Evolutionary conservation across 2,113 vertebrate species (phyloP).

Genomic region (Tamias sibiricus): DNA sequence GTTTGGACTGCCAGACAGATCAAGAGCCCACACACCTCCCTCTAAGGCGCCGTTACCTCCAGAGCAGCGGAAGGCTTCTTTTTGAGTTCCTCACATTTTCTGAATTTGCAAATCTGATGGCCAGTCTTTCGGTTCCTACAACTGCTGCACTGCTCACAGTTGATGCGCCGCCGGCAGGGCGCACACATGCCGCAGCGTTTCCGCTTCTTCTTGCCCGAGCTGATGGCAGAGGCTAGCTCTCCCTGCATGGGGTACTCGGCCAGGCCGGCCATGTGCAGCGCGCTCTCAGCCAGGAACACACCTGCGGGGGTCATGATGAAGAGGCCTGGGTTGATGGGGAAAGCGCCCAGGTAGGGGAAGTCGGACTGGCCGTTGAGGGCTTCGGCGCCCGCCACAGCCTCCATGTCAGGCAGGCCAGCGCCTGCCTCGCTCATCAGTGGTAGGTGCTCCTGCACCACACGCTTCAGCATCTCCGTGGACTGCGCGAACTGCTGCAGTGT

Average conservation of each 20-base stretch:
- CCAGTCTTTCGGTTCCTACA: slow-evolving; percentile 99
- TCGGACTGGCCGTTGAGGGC: slow-evolving; percentile 95
- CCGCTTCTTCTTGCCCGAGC: slow-evolving; percentile 99
- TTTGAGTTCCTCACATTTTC: slow-evolving; percentile 99
- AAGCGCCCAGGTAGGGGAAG: slow-evolving; percentile 98
- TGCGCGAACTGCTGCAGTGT: slow-evolving; percentile 98
- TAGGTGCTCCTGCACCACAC: slow-evolving; percentile 98
- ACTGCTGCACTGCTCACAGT: slow-evolving; percentile 99
- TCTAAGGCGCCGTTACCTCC: slow-evolving; percentile 94
- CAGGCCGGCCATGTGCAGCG: slow-evolving; percentile 98
- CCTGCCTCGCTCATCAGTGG: slow-evolving; percentile 94
- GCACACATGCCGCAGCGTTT: slow-evolving; percentile 99
- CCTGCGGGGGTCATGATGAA: slow-evolving; percentile 99
- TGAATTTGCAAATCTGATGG: slow-evolving; percentile 99
- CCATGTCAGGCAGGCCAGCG: slow-evolving; percentile 94
- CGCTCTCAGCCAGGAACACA: slow-evolving; percentile 98
- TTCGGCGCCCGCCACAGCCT: slow-evolving; percentile 95
- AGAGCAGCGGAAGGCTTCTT: slow-evolving; percentile 99
- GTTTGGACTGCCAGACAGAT: slow-evolving; percentile 60
- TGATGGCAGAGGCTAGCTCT: slow-evolving; percentile 98
- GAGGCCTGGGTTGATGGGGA: slow-evolving; percentile 99
- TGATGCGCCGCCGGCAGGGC: slow-evolving; percentile 98
- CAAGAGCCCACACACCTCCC: slow-evolving; percentile 86
- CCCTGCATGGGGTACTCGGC: slow-evolving; percentile 98
- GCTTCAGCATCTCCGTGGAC: slow-evolving; percentile 96